A percentile compares a stretch with the other conserved stretches of the same genome.
These are phyloP conservation scores for Adelphocoris suturalis DNA, from an alignment of 2,888 invertebrate genomes.

Conservation along the genomic window DNA sequence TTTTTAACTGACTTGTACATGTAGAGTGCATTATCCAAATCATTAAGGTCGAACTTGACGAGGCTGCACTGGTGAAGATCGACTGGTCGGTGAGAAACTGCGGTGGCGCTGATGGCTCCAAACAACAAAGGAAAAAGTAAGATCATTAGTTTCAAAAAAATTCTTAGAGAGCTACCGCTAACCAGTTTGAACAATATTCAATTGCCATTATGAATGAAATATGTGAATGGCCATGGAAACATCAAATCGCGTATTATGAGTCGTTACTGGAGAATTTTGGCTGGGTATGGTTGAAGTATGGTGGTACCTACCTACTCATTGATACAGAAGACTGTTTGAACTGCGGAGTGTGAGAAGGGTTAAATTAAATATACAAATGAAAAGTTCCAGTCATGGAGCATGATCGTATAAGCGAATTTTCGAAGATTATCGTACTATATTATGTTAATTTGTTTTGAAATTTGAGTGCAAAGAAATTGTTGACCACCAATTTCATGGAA, in stretches of 20 bases:
- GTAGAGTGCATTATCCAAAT: constrained; percentile 61
- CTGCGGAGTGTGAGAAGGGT: background rate
- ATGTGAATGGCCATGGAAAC: background rate
- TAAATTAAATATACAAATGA: too few relatives aligned
- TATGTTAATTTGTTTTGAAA: too few relatives aligned
- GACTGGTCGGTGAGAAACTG: constrained; percentile 43
- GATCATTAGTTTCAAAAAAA: constrained; percentile 51
- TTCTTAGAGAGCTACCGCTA: constrained; percentile 1
- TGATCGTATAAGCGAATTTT: too few relatives aligned
- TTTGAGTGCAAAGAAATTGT: too few relatives aligned
- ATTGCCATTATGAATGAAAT: background rate
- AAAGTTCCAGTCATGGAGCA: too few relatives aligned
- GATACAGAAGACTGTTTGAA: background rate
- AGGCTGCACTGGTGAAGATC: constrained; percentile 63
- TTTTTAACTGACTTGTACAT: constrained; percentile 60
- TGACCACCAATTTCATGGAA: too few relatives aligned
- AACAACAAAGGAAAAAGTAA: constrained; percentile 24
- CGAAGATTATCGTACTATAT: too few relatives aligned
- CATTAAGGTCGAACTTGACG: constrained; percentile 64
- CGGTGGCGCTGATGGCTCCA: constrained; percentile 17
- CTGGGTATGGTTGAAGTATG: background rate
- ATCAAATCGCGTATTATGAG: background rate
- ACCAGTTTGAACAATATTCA: constrained; percentile 28
- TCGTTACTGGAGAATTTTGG: too few relatives aligned
- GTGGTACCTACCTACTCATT: background rate